Evolutionary conservation across 2,888 invertebrate species (phyloP), one percentile per base, ranked within the genome.

Genomic region (Rhabditophanes sp.): DNA sequence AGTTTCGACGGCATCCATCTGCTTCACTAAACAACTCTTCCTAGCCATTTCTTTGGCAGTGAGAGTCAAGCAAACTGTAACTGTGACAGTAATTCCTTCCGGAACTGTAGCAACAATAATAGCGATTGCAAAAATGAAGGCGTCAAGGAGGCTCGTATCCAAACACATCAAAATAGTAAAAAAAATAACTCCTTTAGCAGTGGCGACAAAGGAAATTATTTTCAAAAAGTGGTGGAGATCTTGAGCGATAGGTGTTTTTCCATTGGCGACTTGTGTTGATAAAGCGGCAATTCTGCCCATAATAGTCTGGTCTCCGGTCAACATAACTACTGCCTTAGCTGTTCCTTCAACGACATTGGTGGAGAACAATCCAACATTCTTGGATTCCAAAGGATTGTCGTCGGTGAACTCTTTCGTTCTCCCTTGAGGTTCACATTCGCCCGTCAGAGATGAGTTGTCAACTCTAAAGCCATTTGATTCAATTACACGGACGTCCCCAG

Each of bases 81-180:
- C 90, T 49, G 93, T 93, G 40, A 50, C 37, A 16, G 42, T 73
- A 24, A 93, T 75, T 72, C 93, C 90, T 75, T 96, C 93, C 20
- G 93, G 96, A 57, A 96, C 96, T 72, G 96, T 96, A 47, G 96
- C 96, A 46, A 96, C 93, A 71, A 96, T 93, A 70, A 96, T 93
- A 40, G 93, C 93, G 68, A 96, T 96, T 60, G 88, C 75, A 76
- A 96, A 96, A 69, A 96, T 87, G 54, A 93, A 87, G 65, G 93
- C 90, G 68, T 93, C 88, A 60, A 93, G 75, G 88, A 88, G 90
- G 93, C 69, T 85, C 82, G 72, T 93, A 93, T 57, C 85, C 87
- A 54, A 93, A 26, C 77, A 66, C 83, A 93, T 82, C 43, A 90
- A 87, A 66, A 93, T 88, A 34, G 85, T 76, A 72, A 85, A 84